A percentile compares a stretch with the other conserved stretches of the same genome.
phyloP scores from a whole-genome alignment of 1,140 invertebrate genomes.

The Holotrichia oblita region DNA sequence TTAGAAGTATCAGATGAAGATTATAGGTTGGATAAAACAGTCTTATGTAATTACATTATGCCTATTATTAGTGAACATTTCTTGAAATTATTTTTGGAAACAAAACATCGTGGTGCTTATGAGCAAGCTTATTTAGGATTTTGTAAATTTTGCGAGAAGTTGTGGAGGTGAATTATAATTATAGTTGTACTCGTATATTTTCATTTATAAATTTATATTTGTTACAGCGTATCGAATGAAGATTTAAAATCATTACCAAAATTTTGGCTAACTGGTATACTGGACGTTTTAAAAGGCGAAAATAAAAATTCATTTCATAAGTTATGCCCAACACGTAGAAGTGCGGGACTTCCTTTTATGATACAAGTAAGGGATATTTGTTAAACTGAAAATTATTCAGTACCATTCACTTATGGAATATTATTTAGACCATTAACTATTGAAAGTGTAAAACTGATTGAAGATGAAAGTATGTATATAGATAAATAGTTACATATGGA shows the following conservation, averaged over 20 bases:
- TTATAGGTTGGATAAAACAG: slow-evolving; percentile 59
- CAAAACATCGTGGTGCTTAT: slow-evolving; percentile 94
- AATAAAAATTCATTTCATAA: slow-evolving; percentile 48
- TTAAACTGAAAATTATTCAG: too few species aligned
- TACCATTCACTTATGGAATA: too few species aligned
- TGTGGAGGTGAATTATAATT: slow-evolving; percentile 67
- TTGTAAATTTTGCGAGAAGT: slow-evolving; percentile 73
- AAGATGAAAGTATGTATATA: too few species aligned
- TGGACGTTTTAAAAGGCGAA: slow-evolving; percentile 50
- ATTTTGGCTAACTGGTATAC: slow-evolving; percentile 73
- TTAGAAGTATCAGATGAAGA: slow-evolving; percentile 36
- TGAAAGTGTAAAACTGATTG: too few species aligned
- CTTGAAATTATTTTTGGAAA: slow-evolving; percentile 76
- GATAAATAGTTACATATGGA: too few species aligned
- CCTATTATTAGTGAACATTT: slow-evolving; percentile 80
- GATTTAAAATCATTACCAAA: slow-evolving; percentile 60
- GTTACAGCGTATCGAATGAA: background rate
- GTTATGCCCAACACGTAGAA: slow-evolving; percentile 85
- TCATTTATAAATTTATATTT: slow-evolving; percentile 40
- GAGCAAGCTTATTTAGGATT: slow-evolving; percentile 95
- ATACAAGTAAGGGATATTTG: slow-evolving; percentile 71
- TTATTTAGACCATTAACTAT: too few species aligned
- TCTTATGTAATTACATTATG: slow-evolving; percentile 61
- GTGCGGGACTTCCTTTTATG: slow-evolving; percentile 92
- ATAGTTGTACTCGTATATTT: slow-evolving; percentile 38